phyloP scores from a whole-genome alignment of 2,113 vertebrate genomes.

The Fulmarus glacialis region DNA sequence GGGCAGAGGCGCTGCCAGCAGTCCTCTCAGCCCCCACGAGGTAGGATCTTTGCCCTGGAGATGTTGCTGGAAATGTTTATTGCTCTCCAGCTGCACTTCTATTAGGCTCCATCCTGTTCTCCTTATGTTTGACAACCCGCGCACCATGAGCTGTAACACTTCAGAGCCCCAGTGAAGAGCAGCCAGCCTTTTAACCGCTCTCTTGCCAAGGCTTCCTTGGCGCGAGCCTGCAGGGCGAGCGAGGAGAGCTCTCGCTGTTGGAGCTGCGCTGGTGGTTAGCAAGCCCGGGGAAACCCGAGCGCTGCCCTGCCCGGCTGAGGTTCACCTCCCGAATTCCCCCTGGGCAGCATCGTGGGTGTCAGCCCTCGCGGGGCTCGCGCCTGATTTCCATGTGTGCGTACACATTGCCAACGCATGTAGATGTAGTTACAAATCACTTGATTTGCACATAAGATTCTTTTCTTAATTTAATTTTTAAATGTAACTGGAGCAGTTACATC shows the following conservation, averaged over 20 bases:
- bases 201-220: neutral
- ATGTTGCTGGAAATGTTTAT: neutral
- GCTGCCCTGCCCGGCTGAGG: neutral
- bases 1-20: neutral
- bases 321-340: neutral
- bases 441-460: neutral
- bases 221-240: fast-evolving
- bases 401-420: fast-evolving
- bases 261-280: neutral
- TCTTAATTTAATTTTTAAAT: neutral
- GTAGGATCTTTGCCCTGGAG: neutral
- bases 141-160: neutral
- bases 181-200: neutral
- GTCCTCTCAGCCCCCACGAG: fast-evolving
- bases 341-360: neutral
- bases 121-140: neutral
- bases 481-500: neutral
- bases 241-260: neutral
- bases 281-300: fast-evolving
- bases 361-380: fast-evolving
- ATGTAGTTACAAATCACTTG: neutral
- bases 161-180: neutral
- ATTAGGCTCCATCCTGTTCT: neutral
- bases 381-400: too few species aligned
- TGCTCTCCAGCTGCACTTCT: neutral